A percentile compares a stretch with the other conserved stretches of the same genome.
These are phyloP conservation scores for Noctua comes DNA, from an alignment of 2,888 invertebrate species.

Conservation along the genomic window DNA sequence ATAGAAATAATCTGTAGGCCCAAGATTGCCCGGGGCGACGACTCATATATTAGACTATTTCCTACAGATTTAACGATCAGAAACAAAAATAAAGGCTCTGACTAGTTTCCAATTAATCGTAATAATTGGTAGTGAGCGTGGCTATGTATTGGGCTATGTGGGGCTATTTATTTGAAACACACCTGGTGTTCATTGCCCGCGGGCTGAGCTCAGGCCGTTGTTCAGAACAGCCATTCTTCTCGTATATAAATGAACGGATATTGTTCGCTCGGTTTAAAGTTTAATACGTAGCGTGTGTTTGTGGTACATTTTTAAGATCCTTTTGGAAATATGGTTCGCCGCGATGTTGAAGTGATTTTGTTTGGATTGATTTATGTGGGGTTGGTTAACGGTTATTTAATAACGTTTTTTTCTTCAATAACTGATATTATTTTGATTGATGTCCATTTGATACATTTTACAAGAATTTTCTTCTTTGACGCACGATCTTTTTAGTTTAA, in stretches of 20 bases:
- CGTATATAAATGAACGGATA: constrained; percentile 66
- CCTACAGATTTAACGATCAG: constrained; percentile 73
- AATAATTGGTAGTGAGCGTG: constrained; percentile 80
- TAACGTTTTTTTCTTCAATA: not conserved
- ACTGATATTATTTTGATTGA: not conserved
- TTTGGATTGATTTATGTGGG: constrained; percentile 17
- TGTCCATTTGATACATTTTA: not conserved
- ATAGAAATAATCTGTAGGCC: constrained; percentile 67
- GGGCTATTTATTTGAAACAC: constrained; percentile 81
- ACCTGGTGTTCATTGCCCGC: constrained; percentile 75
- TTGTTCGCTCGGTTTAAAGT: constrained; percentile 60
- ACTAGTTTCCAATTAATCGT: constrained; percentile 82
- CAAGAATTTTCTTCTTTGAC: not conserved
- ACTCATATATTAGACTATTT: constrained; percentile 72
- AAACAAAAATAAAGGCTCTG: constrained; percentile 76
- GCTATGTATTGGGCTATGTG: constrained; percentile 72
- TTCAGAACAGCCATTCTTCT: constrained; percentile 65
- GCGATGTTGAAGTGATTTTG: constrained; percentile 4
- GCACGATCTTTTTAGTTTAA: not conserved
- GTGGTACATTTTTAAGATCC: constrained; percentile 41
- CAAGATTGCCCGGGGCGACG: constrained; percentile 68
- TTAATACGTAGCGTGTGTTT: constrained; percentile 44
- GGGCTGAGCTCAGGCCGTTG: constrained; percentile 59
- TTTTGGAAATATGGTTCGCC: constrained; percentile 32
- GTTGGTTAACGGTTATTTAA: not conserved